A percentile compares a stretch with the other conserved stretches of the same genome.
phyloP scores from a whole-genome alignment of 2,113 vertebrate species.

The Paradoxurus hermaphroditus region DNA sequence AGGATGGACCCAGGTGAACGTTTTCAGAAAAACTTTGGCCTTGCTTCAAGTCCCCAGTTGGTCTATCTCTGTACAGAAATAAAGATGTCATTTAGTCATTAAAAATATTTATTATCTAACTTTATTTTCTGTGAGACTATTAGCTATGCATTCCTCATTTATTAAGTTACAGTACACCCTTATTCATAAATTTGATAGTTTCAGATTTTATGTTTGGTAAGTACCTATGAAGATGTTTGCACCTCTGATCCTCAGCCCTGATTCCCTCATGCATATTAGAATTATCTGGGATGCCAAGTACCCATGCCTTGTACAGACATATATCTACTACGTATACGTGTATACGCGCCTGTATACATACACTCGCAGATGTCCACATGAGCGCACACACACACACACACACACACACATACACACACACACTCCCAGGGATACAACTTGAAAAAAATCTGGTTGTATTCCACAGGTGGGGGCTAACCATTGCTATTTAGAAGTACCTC shows the following conservation, averaged over 20 bases:
- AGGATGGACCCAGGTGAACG: neutral
- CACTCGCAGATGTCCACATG: no score
- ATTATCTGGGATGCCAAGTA: neutral
- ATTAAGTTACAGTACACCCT: neutral
- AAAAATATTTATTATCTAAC: neutral
- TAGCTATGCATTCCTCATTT: neutral
- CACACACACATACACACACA: neutral
- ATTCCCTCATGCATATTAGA: neutral
- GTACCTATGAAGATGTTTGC: neutral
- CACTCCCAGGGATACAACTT: neutral
- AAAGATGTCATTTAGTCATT: neutral
- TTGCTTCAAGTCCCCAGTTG: neutral
- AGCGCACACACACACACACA: neutral
- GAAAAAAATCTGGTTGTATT: neutral
- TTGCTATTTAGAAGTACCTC: conserved; percentile 53
- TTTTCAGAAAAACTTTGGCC: neutral
- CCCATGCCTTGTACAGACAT: neutral
- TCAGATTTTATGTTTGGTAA: neutral
- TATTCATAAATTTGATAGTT: neutral
- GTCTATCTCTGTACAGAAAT: neutral
- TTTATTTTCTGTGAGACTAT: neutral
- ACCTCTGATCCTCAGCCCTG: neutral
- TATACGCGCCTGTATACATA: neutral
- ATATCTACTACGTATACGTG: neutral
- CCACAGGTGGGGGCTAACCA: neutral